Base-by-base conservation (phyloP, 2,888 invertebrate genomes). In the Bursaphelenchus okinawaensis region DNA sequence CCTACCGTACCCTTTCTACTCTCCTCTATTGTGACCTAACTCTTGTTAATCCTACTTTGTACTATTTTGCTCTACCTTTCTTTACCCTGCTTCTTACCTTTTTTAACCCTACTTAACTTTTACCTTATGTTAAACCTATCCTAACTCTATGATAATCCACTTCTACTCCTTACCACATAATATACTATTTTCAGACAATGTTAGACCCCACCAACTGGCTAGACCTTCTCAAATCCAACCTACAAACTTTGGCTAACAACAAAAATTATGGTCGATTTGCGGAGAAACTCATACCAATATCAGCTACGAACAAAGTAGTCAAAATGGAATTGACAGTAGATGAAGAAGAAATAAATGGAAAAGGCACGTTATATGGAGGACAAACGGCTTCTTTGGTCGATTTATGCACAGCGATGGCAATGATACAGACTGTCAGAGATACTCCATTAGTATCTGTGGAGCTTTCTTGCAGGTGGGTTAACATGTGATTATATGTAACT, bases 321-420 rank as follows among this genome's bases (percentile, higher is more conserved):
- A 67, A 74, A 8, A 73, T 76, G 51, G 77, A 77, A 57, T 64
- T 77, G 68, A 59, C 63, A 8, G 62, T 77, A 22, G 70, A 74
- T 24, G 58, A 71, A 16, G 75, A 77, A 29, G 74, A 74, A 63
- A 61, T 77, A 50, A 77, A 77, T 55, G 74, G 76, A n/a, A 77
- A 77, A 72, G 76, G 75, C 20, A 75, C 76, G 6, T 63, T 76
- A 4, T 74, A 76, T 63, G 75, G 76, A 26, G 74, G 77, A 12
- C 72, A 74, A 57, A 75, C 77, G 2, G 75, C 77, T 8, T 63
- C 70, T n/a, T 63, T 77, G 54, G 74, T 75, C 8, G 77, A 77
- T 52, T 75, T 77, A 28, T 66, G 74, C 52, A 77, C 77, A 2
- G 77, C 77, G 19, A 62, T 76, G 20, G 75, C 73, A 7, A 68